A percentile compares a stretch with the other conserved stretches of the same genome.
These are phyloP conservation scores for Pollenia angustigena DNA, from an alignment of 2,888 invertebrate species.

Conservation along the genomic window DNA sequence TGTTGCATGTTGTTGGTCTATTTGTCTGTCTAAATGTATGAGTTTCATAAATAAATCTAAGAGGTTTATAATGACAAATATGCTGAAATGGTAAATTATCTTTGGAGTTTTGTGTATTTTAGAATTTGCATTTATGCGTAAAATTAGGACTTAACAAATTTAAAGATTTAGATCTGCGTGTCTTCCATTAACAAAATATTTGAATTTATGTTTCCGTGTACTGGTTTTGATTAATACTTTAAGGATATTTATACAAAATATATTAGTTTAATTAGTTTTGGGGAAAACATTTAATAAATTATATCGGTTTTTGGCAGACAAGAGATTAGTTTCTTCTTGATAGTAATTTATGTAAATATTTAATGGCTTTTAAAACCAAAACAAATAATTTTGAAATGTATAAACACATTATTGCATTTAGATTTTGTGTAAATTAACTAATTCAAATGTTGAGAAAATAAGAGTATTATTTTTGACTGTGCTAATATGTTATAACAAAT, in stretches of 20 bases:
- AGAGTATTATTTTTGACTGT: no score
- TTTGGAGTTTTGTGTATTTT: neutral
- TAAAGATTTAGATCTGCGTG: constrained; percentile 1
- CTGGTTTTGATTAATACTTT: neutral
- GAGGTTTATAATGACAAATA: constrained; percentile 2
- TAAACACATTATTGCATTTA: no score
- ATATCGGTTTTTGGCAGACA: no score
- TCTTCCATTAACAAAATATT: constrained; percentile 22
- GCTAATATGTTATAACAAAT: no score
- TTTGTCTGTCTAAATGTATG: constrained; percentile 29
- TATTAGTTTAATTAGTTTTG: constrained; percentile 11
- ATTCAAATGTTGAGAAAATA: no score
- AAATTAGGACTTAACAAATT: neutral
- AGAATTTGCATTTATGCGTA: neutral
- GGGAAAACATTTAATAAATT: neutral
- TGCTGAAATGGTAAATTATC: neutral
- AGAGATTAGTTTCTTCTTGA: no score
- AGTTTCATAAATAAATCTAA: constrained; percentile 37
- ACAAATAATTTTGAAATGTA: no score
- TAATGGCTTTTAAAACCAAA: no score
- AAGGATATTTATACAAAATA: neutral
- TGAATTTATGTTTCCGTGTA: neutral
- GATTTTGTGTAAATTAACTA: no score
- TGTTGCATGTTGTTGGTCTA: constrained; percentile 1
- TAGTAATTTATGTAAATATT: no score